phyloP scores from a whole-genome alignment of 2,888 invertebrate species.

The Entomobrya multifasciata region DNA sequence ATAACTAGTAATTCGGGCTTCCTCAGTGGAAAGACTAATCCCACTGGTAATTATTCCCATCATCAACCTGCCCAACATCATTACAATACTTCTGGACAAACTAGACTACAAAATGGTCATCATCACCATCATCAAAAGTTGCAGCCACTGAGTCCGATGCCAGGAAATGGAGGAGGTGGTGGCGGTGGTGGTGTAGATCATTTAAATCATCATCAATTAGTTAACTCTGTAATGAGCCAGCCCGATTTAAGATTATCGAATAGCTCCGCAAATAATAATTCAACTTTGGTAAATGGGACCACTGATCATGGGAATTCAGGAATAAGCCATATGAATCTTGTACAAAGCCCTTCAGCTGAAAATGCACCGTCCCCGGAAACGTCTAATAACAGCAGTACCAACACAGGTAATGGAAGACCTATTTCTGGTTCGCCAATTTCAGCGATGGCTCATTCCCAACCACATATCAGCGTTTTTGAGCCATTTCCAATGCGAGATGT shows the following conservation, averaged over 20 bases:
- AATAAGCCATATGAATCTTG: conserved; percentile 27
- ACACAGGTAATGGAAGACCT: background rate
- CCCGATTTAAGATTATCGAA: conserved; percentile 60
- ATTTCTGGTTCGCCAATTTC: conserved; percentile 4
- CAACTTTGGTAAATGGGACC: background rate
- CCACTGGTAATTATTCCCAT: conserved; percentile 51
- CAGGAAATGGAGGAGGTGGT: background rate
- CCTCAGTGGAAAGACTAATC: conserved; percentile 69
- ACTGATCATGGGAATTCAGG: too few species aligned
- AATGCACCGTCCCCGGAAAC: conserved; percentile 35
- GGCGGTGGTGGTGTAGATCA: background rate
- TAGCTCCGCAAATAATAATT: background rate
- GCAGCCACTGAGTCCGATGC: conserved; percentile 54
- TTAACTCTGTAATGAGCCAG: conserved; percentile 65
- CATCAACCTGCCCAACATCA: conserved; percentile 49
- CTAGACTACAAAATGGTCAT: conserved; percentile 55
- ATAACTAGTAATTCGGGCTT: conserved; percentile 68
- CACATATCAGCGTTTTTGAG: conserved; percentile 92
- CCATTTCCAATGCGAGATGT: conserved; percentile 95
- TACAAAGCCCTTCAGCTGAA: background rate
- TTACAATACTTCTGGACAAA: conserved; percentile 27
- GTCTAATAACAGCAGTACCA: conserved; percentile 1
- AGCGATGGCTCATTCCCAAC: conserved; percentile 80
- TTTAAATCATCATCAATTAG: conserved; percentile 48
- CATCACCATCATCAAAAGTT: conserved; percentile 41